Conservation (phyloP, 2,113 vertebrate species). For the Halcyon malimbica region DNA sequence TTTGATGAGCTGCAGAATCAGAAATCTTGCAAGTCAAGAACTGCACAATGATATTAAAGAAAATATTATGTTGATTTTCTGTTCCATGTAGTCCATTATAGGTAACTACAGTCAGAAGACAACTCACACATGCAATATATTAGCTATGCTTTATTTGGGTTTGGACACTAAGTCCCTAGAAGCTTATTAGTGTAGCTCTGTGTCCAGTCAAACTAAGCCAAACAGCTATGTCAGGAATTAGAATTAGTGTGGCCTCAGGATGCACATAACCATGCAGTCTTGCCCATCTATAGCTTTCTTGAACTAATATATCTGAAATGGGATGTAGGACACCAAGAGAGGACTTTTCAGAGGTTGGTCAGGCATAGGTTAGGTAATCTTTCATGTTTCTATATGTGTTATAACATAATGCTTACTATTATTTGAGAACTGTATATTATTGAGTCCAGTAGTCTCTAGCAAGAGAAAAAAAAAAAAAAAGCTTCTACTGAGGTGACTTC, state of each 20-base stretch:
- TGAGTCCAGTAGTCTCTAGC: neutral
- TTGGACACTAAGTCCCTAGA: neutral
- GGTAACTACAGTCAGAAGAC: neutral
- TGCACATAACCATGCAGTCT: neutral
- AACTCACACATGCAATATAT: neutral
- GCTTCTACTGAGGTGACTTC: neutral
- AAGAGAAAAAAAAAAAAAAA: neutral
- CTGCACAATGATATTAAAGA: neutral
- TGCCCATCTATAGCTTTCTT: neutral
- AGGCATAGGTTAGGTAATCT: neutral
- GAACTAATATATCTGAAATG: neutral
- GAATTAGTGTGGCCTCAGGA: neutral
- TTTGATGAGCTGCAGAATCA: neutral
- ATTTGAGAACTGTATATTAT: neutral
- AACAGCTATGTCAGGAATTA: neutral
- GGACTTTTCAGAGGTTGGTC: neutral
- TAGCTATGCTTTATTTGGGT: neutral
- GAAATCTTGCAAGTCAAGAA: neutral
- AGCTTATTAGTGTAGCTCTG: neutral
- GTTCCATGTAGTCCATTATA: neutral
- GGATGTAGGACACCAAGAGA: neutral
- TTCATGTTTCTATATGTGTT: neutral
- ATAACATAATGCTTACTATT: neutral
- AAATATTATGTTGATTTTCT: neutral
- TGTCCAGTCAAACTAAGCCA: neutral